Conservation (phyloP, 2,888 invertebrate species). For the Eucera pruinosa region DNA sequence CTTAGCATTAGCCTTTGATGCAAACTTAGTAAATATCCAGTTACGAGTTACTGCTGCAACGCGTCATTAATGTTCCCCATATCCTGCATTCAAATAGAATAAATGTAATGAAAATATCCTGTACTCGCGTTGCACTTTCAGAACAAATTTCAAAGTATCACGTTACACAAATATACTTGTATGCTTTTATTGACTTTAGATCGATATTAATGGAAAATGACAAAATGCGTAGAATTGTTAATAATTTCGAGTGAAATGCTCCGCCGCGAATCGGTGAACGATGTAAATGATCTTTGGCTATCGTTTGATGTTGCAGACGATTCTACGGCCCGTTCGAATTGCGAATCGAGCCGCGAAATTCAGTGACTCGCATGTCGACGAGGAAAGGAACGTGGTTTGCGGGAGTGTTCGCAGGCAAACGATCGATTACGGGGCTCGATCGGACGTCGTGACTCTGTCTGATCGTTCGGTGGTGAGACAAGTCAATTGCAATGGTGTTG, state of each 20-base stretch:
- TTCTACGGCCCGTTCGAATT: constrained; percentile 34
- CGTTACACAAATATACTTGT: no score
- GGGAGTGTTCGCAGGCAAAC: constrained; percentile 33
- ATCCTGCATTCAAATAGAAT: not conserved
- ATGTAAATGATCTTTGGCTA: not conserved
- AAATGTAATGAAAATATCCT: not conserved
- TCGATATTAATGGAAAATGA: no score
- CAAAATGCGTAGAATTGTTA: no score
- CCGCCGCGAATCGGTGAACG: not conserved
- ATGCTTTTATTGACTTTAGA: no score
- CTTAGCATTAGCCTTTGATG: not conserved
- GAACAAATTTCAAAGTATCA: not conserved
- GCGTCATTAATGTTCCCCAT: not conserved
- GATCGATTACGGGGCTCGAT: constrained; percentile 46
- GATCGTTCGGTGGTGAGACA: constrained; percentile 46
- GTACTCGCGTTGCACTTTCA: not conserved
- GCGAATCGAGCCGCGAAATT: constrained; percentile 31
- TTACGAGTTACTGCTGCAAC: not conserved
- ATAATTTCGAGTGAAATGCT: not conserved
- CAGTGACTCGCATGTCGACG: constrained; percentile 45
- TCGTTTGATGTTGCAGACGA: constrained; percentile 50
- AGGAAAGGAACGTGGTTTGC: constrained; percentile 15
- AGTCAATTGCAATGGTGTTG: constrained; percentile 76
- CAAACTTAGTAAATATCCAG: not conserved
- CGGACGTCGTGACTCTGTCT: constrained; percentile 41